Evolutionary conservation across 1,140 invertebrate species (phyloP), one percentile per base, ranked within the genome.

Genomic region (Drosophila mauritiana): DNA sequence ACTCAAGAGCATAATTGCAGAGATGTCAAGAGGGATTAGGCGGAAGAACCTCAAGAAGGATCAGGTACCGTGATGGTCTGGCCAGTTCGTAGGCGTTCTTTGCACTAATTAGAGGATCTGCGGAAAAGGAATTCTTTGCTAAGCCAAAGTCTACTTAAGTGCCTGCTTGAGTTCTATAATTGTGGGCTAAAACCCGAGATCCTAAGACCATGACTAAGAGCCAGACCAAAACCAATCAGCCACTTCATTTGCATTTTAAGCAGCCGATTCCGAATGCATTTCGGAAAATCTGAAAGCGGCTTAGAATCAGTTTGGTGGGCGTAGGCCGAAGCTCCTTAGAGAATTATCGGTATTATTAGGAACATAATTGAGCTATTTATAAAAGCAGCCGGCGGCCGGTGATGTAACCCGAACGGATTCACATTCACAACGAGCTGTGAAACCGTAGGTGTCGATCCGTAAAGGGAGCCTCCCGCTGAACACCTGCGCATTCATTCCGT

Each of bases 281-380:
- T 54, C 46, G 36, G 39, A 12, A 53, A 57, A 62, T 59, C 57
- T 51, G 17, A 68, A 86, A 88, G 43, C 79, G 49, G 83, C 83
- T 79, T 88, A 79, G 46, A 49, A 51, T 8, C 53, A 36, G 54
- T 78, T 45, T 57, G 73, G 61, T 61, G 74, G 65, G 73, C 55
- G 83, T 86, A 22, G 83, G 65, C 55, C 37, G 49, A 12, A 64
- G 56, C 53, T 49, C 34, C 73, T 54, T 63, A 69, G 39, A 40
- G 83, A 88, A 83, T 88, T 83, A 86, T 88, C 65, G 75, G 72
- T 62, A 88, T 82, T 76, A 88, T 88, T 89, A 83, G 84, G 64
- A 64, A 34, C 79, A 88, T 88, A 88, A 88, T 88, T 88, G 83
- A 83, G 83, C 63, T 89, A 88, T 89, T 88, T 88, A 83, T 70